Evolutionary conservation across 2,888 invertebrate genomes (phyloP), one percentile per base, ranked within the genome.

Genomic region (Drosophila incognita): DNA sequence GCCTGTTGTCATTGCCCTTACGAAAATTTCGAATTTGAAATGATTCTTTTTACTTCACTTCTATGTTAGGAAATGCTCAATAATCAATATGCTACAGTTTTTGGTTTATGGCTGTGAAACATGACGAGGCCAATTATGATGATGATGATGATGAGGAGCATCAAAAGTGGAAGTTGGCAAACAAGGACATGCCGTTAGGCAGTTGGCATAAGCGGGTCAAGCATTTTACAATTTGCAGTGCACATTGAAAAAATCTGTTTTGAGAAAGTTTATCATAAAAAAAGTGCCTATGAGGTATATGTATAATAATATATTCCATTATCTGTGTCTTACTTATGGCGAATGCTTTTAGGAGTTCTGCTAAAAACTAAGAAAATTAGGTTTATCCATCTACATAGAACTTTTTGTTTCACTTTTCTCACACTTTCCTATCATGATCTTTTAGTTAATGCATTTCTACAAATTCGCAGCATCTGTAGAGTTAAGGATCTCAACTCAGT

Each of bases 21-120:
- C 78, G 81, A 67, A 81, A 72, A 78, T 81, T 80, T 81, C 81
- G 78, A 78, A 80, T 78, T 78, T 81, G 69, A 48, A 56, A 46
- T 38, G 48, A 49, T 40, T 49, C 33, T 29, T 42, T 61, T 46
- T 29, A n/a, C 62, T 18, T 5, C n/a, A 13, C n/a, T 67, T 69
- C 70, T 40, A 54, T 40, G 48, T 52, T 79, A 69, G 79, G 79
- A 67, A 73, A 76, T 56, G 73, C 48, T 64, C 58, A 38, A 79
- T 73, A 79, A 79, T 79, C 79, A 79, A 79, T 79, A 79, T 73
- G 69, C 72, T 76, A 79, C 72, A 69, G 36, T 67, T 69, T 46
- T 48, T 57, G 48, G 48, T 6, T 70, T 62, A 49, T 78, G 40
- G 33, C 10, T 42, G 51, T 33, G n/a, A 27, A 52, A 21, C 38